Evolutionary conservation across 1,140 invertebrate genomes (phyloP).

Genomic region (Pseudomyrmex sp.): DNA sequence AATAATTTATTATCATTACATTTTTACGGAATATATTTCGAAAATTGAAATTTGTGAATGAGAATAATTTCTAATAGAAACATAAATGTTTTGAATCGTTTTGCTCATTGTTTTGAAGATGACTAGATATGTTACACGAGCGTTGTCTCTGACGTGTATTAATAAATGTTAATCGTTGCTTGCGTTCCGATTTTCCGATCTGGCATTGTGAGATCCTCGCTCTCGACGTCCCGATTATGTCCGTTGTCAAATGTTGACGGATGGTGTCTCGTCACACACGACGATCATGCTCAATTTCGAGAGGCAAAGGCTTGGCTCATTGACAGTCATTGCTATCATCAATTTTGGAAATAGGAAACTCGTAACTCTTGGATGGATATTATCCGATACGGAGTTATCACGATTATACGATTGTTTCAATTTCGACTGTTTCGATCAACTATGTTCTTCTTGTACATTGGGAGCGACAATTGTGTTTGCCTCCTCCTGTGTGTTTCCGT

Average conservation of each 20-base stretch:
- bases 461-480: not conserved
- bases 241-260: slow-evolving; percentile 45
- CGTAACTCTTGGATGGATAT: slow-evolving; percentile 23
- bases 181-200: slow-evolving; percentile 20
- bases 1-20: too few relatives aligned
- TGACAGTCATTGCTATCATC: slow-evolving; percentile 45
- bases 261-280: slow-evolving; percentile 15
- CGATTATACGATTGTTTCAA: slow-evolving; percentile 36
- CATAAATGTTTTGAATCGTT: too few relatives aligned
- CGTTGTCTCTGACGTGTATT: not conserved
- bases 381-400: slow-evolving; percentile 25
- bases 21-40: too few relatives aligned
- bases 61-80: too few relatives aligned
- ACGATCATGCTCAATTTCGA: slow-evolving; percentile 16
- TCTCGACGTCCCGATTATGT: slow-evolving; percentile 25
- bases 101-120: not conserved
- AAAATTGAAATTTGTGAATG: too few relatives aligned
- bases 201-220: slow-evolving; percentile 8
- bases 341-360: slow-evolving; percentile 36
- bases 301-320: slow-evolving; percentile 30
- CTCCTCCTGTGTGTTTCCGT: not conserved
- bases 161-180: slow-evolving; percentile 10
- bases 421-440: not conserved
- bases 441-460: not conserved
- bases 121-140: not conserved